phyloP scores from a whole-genome alignment of 2,113 vertebrate genomes.

The Rousettus leschenaultii region DNA sequence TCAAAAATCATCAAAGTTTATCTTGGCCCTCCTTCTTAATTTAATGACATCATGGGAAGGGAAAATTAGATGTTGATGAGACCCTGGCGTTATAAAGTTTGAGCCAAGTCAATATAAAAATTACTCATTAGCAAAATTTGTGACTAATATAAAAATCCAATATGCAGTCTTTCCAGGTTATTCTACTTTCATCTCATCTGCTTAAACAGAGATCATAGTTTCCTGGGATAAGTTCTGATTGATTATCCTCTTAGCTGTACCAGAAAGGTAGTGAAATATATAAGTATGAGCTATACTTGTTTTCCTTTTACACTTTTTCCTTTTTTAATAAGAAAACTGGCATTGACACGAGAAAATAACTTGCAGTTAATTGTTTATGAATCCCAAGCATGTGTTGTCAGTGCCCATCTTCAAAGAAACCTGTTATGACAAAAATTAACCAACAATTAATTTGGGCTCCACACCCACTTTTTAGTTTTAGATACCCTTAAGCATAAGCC shows the following conservation, averaged over 20 bases:
- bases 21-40: not conserved
- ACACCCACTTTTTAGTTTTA: not conserved
- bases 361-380: not conserved
- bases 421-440: not conserved
- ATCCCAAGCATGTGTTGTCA: not conserved
- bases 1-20: not conserved
- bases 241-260: not conserved
- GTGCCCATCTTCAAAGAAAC: not conserved
- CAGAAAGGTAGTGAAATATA: not conserved
- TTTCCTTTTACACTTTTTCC: not conserved
- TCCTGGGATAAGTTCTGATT: not conserved
- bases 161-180: not conserved
- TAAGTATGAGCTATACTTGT: not conserved
- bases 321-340: constrained; percentile 14
- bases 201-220: not conserved
- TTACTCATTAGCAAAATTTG: not conserved
- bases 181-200: not conserved
- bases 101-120: not conserved
- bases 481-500: not conserved
- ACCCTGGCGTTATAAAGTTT: not conserved
- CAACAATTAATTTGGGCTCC: not conserved
- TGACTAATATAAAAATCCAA: not conserved
- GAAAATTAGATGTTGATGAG: not conserved
- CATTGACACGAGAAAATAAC: not conserved
- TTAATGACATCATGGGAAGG: not conserved